These are phyloP conservation scores for Tenodera sinensis DNA, from an alignment of 2,888 invertebrate genomes.

Conservation along the genomic window DNA sequence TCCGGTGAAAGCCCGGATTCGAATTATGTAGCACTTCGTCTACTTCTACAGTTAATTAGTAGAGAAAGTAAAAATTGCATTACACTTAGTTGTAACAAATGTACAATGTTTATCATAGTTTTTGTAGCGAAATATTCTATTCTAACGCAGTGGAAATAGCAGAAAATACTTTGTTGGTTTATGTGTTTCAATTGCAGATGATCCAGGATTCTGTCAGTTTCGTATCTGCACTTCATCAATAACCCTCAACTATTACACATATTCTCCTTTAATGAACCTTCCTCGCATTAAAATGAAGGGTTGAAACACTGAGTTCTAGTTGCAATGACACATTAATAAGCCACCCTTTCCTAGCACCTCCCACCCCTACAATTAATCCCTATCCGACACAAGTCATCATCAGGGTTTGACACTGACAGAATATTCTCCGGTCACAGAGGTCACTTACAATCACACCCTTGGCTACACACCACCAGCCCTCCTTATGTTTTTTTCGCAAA, in stretches of 20 bases:
- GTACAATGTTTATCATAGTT: no score
- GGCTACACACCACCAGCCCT: neutral
- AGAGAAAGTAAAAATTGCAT: no score
- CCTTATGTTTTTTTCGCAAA: neutral
- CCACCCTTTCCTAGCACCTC: neutral
- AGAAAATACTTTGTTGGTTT: no score
- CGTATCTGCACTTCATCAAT: neutral
- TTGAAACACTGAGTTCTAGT: neutral
- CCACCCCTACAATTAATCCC: conserved; percentile 1
- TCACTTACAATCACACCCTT: conserved; percentile 3
- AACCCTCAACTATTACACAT: neutral
- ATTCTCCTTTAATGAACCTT: neutral
- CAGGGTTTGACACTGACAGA: conserved; percentile 8
- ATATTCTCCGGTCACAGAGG: neutral
- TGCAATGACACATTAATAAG: neutral
- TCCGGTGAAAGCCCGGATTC: no score
- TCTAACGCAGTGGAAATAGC: no score
- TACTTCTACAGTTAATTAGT: no score
- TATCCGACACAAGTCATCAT: neutral
- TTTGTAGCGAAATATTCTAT: no score
- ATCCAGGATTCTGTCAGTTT: neutral
- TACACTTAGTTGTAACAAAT: no score
- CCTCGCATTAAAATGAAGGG: neutral
- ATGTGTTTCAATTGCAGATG: no score
- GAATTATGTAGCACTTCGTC: no score